Evolutionary conservation across 1,140 invertebrate genomes (phyloP), one percentile per base, ranked within the genome.

Genomic region (Drosophila albomicans): DNA sequence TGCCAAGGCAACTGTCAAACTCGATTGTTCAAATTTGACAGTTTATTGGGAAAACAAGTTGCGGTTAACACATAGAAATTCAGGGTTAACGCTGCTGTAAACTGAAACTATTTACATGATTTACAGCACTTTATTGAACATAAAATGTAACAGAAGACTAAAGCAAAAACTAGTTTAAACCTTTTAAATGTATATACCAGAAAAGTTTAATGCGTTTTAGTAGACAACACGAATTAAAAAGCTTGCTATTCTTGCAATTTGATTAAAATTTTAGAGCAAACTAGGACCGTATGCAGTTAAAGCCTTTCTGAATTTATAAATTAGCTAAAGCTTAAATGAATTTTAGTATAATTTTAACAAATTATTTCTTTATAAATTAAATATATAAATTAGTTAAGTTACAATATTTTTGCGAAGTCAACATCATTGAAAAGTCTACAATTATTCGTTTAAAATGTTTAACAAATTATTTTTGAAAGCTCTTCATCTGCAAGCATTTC

Each of bases 11-110:
- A 32, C n/a, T 52, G 51, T 32, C 28, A 49, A 49, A 52, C 25
- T 52, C 49, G 49, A 52, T 52, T 52, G 49, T 52, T 15, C 25
- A 35, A 54, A 25, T 15, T 13, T 7, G 51, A 54, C 51, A 54
- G 41, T 43, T 43, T 13, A 7, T 13, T 43, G 3, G 41, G 41
- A 43, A 43, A 54, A 54, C 13, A 15, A 54, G 51, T 54, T 15
- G 15, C n/a, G 13, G 6, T 1, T 7, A 54, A 13, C 30, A 54
- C 30, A 16, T 32, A 35, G n/a, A 54, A 54, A 54, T 54, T 54
- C 51, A 35, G n/a, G 51, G 51, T 54, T 54, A 13, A 15, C 51
- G 51, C 51, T 35, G n/a, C 13, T 2, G n/a, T 32, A 32, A 54
- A 16, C 6, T 35, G 7, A 30, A 15, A 32, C 13, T 15, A 15